Evolutionary conservation across 2,888 invertebrate genomes (phyloP).

Genomic region (Frankliniella fusca): DNA sequence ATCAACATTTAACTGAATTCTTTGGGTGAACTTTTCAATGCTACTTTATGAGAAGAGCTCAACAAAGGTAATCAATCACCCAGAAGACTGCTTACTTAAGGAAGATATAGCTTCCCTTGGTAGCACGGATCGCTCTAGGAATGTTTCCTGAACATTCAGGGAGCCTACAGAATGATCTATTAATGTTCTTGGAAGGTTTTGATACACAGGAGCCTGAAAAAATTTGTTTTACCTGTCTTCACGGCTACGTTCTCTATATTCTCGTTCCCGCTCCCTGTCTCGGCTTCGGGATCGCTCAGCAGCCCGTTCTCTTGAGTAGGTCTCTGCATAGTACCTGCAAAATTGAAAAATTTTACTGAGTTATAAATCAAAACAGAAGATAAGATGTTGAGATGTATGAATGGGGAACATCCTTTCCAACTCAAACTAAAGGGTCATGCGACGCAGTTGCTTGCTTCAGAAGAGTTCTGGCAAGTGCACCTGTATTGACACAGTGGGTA

Average conservation of each 20-base stretch:
- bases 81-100: too few relatives aligned
- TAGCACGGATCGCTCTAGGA: too few relatives aligned
- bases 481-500: neutral
- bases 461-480: neutral
- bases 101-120: too few relatives aligned
- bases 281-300: conserved; percentile 64
- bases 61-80: too few relatives aligned
- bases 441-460: neutral
- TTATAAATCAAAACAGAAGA: neutral
- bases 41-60: too few relatives aligned
- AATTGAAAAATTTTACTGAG: neutral
- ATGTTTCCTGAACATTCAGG: too few relatives aligned
- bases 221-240: conserved; percentile 64
- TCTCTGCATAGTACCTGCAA: conserved; percentile 53
- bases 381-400: neutral
- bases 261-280: conserved; percentile 59
- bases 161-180: too few relatives aligned
- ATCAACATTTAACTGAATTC: too few relatives aligned
- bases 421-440: neutral
- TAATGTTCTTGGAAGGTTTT: too few relatives aligned
- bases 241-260: conserved; percentile 71
- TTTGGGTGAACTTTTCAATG: too few relatives aligned
- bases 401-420: neutral
- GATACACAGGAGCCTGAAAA: conserved; percentile 30
- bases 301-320: conserved; percentile 60